A percentile compares a stretch with the other conserved stretches of the same genome.
These are phyloP conservation scores for Misgurnus anguillicaudatus DNA, from an alignment of 2,113 vertebrate species.

Conservation along the genomic window DNA sequence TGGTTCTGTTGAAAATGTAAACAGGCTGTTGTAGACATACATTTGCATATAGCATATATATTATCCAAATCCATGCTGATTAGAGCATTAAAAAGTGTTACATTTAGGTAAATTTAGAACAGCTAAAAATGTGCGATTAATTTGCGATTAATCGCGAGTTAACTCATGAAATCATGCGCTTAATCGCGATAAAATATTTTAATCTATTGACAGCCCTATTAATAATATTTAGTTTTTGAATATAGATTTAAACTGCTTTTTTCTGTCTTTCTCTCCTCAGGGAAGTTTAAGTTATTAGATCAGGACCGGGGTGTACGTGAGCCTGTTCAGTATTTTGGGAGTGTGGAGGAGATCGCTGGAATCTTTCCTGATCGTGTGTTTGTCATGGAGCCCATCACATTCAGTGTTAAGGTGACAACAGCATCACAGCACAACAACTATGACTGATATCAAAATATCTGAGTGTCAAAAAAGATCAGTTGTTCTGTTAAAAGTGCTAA, in stretches of 20 bases:
- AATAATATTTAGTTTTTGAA: background rate
- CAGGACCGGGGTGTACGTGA: conserved; percentile 94
- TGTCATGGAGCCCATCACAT: conserved; percentile 96
- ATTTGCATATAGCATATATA: too few species aligned
- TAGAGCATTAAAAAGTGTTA: too few species aligned
- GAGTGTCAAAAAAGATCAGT: too few species aligned
- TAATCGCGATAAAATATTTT: too few species aligned
- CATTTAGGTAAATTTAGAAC: too few species aligned
- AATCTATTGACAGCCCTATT: too few species aligned
- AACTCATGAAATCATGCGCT: too few species aligned
- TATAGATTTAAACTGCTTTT: background rate
- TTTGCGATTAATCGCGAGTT: too few species aligned
- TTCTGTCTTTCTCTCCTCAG: conserved; percentile 66
- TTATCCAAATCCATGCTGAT: too few species aligned
- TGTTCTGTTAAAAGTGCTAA: background rate
- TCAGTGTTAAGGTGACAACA: conserved; percentile 90
- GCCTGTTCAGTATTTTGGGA: conserved; percentile 94
- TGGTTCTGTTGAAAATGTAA: too few species aligned
- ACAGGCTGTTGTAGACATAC: too few species aligned
- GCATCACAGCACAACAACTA: background rate
- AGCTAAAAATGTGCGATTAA: too few species aligned
- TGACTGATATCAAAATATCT: background rate
- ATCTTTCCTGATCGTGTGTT: conserved; percentile 95
- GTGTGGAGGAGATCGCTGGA: conserved; percentile 95
- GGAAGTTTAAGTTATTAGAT: conserved; percentile 97